Conservation (phyloP, 2,113 vertebrate genomes). For the Myodes glareolus region DNA sequence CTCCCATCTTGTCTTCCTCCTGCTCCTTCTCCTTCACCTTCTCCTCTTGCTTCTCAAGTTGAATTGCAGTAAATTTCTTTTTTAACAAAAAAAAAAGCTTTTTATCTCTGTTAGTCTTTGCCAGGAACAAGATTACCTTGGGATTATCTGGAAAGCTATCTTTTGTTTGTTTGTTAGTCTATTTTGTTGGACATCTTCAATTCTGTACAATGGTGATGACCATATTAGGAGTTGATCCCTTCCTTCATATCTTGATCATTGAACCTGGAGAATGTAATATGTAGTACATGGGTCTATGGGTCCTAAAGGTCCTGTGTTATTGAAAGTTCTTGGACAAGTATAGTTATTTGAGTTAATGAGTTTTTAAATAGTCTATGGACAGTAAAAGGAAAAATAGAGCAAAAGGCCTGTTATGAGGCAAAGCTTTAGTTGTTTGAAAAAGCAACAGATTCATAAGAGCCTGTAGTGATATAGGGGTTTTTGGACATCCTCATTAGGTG, state of each 20-base stretch:
- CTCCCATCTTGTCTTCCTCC: too few relatives aligned
- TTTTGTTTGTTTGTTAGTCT: background rate
- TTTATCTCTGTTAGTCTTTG: background rate
- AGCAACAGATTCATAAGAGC: background rate
- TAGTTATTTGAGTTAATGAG: background rate
- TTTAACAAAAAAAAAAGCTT: background rate
- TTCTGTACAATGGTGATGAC: background rate
- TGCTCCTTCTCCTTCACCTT: accelerated
- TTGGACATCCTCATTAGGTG: background rate
- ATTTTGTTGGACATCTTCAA: background rate
- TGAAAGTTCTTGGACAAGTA: background rate
- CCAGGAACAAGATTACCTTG: background rate
- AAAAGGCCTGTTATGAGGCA: background rate
- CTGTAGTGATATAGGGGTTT: background rate
- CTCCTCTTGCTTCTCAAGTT: too few relatives aligned
- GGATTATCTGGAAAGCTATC: background rate
- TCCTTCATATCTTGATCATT: background rate
- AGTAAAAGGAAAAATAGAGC: background rate
- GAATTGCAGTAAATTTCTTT: too few relatives aligned
- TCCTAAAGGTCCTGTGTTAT: background rate
- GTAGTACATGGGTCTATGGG: background rate
- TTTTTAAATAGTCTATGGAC: background rate
- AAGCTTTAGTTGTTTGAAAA: background rate
- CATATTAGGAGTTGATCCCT: background rate
- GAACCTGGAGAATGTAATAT: background rate